phyloP scores from a whole-genome alignment of 23 tunicate genomes.

The Trididemnum clinides region DNA sequence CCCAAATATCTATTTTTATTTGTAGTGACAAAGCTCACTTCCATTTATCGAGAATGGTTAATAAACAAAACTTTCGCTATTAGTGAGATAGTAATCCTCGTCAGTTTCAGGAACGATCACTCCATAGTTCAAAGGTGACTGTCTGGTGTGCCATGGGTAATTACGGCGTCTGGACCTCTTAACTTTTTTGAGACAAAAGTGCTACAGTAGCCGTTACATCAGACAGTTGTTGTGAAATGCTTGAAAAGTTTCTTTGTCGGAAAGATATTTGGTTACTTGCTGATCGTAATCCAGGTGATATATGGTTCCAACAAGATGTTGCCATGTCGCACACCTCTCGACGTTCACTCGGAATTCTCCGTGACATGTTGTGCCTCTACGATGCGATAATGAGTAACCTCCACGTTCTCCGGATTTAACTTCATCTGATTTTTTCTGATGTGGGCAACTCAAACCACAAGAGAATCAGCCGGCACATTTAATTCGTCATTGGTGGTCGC shows the following conservation, averaged over 20 bases:
- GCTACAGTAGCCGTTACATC: not conserved
- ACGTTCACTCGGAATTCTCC: no score
- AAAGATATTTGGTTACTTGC: not conserved
- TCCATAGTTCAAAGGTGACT: not conserved
- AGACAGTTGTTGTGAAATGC: not conserved
- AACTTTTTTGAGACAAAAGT: not conserved
- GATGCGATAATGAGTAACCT: not conserved
- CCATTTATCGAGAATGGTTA: not conserved
- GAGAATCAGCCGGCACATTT: not conserved
- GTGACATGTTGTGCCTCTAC: not conserved
- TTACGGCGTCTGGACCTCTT: not conserved
- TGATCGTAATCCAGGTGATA: not conserved
- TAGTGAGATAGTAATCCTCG: not conserved
- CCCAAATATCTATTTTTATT: not conserved
- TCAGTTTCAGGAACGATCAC: not conserved
- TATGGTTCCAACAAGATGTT: conserved; percentile 14
- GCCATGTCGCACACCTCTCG: no score
- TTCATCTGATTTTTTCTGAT: not conserved
- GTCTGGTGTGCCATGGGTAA: conserved; percentile 1
- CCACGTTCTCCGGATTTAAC: not conserved
- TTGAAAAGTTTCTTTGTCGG: not conserved
- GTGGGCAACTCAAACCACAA: not conserved
- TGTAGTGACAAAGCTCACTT: not conserved
- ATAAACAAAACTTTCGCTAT: not conserved
- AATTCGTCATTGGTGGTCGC: not conserved